Conservation (phyloP, 2,888 invertebrate species). For the Lymantria dispar region DNA sequence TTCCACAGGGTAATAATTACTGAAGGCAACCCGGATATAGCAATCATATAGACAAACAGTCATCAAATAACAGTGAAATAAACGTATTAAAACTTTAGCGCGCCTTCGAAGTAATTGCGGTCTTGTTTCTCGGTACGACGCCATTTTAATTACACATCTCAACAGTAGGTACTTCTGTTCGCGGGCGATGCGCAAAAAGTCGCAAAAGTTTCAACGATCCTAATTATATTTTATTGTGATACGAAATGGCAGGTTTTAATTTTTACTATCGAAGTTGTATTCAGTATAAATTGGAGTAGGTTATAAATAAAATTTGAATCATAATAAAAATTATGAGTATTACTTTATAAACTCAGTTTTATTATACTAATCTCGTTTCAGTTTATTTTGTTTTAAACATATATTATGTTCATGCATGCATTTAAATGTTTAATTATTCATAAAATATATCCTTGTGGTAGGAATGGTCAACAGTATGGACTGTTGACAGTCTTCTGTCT, state of each 20-base stretch:
- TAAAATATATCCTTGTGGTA: no score
- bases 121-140: conserved; percentile 35
- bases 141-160: conserved; percentile 45
- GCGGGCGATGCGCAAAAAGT: conserved; percentile 29
- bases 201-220: conserved; percentile 26
- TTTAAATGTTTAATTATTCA: no score
- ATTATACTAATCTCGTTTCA: no score
- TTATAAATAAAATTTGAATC: no score
- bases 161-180: conserved; percentile 16
- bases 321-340: no score
- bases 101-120: conserved; percentile 48
- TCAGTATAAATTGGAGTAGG: not conserved
- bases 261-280: not conserved
- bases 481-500: no score
- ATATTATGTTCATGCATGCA: no score
- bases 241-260: not conserved
- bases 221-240: conserved; percentile 33
- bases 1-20: conserved; percentile 16
- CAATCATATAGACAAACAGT: conserved; percentile 43
- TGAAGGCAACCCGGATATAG: conserved; percentile 29
- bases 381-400: no score
- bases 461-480: no score
- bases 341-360: no score
- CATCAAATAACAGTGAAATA: conserved; percentile 35
- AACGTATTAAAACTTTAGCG: conserved; percentile 57